These are phyloP conservation scores for Blennius ocellaris DNA, from an alignment of 2,113 vertebrate species.

Conservation along the genomic window DNA sequence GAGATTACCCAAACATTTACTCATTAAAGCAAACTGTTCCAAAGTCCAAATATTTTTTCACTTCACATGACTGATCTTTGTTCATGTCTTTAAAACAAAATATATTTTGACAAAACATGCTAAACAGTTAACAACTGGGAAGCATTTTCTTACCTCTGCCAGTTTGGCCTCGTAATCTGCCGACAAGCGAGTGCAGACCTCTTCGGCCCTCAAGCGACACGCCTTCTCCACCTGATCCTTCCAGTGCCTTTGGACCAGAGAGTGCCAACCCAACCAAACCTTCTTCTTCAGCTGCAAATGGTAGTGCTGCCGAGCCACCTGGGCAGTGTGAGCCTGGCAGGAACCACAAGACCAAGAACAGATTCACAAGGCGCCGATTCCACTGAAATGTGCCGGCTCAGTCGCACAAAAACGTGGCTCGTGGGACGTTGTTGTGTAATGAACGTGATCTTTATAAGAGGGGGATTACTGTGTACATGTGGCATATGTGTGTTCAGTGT, in stretches of 20 bases:
- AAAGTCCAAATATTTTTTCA: too few relatives aligned
- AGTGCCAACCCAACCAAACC: constrained; percentile 89
- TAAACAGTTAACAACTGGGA: too few relatives aligned
- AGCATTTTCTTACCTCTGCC: constrained; percentile 81
- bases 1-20: not conserved
- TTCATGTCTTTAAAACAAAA: not conserved
- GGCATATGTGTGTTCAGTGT: constrained; percentile 15
- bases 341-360: constrained; percentile 42
- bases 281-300: constrained; percentile 87
- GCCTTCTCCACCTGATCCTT: constrained; percentile 89
- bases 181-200: constrained; percentile 90
- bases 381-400: not conserved
- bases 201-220: constrained; percentile 90
- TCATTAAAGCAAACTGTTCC: too few relatives aligned
- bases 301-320: constrained; percentile 87
- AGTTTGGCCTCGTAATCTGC: constrained; percentile 89
- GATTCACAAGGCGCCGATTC: constrained; percentile 42
- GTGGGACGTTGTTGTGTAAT: not conserved
- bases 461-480: constrained; percentile 10
- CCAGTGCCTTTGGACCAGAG: constrained; percentile 85
- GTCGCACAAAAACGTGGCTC: too few relatives aligned
- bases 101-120: not conserved
- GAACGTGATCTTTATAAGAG: not conserved
- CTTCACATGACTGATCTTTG: not conserved
- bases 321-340: constrained; percentile 83